Evolutionary conservation across 2,113 vertebrate genomes (phyloP).

Genomic region (Setophaga petechia): DNA sequence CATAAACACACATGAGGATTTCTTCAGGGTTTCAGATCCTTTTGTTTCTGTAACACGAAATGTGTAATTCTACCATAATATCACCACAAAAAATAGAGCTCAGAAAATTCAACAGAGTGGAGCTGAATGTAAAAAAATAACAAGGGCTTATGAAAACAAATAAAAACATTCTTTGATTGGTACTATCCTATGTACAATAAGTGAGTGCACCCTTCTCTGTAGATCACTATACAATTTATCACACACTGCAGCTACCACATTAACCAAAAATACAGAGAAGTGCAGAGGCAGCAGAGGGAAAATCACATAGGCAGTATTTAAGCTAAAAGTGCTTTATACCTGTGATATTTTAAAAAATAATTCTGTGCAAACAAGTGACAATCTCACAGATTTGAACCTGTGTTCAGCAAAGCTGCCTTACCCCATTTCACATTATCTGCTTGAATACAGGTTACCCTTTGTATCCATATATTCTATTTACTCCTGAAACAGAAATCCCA

Average conservation of each 20-base stretch:
- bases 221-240: not conserved
- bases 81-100: not conserved
- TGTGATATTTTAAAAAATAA: not conserved
- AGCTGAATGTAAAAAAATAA: constrained; percentile 18
- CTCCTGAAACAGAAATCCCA: not conserved
- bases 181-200: constrained; percentile 4
- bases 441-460: not conserved
- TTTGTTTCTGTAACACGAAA: constrained; percentile 26
- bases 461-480: not conserved
- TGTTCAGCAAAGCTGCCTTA: not conserved
- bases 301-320: not conserved
- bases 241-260: not conserved
- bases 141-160: constrained; percentile 27
- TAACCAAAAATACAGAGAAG: not conserved
- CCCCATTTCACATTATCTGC: not conserved
- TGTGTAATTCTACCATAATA: not conserved
- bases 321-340: not conserved
- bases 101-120: not conserved
- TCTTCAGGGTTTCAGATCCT: not conserved
- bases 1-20: not conserved
- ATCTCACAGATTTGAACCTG: not conserved
- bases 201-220: not conserved
- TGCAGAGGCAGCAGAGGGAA: not conserved
- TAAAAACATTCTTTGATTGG: constrained; percentile 2
- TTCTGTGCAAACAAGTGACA: not conserved